These are phyloP conservation scores for Lipophrys pholis DNA, from an alignment of 2,113 vertebrate genomes.

Conservation along the genomic window DNA sequence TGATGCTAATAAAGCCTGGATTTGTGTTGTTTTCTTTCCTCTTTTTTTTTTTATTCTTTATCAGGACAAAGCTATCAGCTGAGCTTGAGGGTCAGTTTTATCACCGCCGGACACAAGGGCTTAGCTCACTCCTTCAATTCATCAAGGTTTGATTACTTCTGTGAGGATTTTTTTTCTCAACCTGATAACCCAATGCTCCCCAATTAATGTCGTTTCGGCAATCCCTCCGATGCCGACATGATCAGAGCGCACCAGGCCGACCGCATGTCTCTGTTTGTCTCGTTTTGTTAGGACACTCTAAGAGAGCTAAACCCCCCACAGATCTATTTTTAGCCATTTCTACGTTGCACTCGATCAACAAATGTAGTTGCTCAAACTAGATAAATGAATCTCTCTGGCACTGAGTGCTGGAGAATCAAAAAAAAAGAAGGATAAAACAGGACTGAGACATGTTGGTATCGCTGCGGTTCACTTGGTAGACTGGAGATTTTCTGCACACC, in stretches of 20 bases:
- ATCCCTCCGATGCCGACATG: conserved; percentile 68
- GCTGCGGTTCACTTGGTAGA: no score
- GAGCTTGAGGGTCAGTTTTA: conserved; percentile 74
- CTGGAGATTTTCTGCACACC: no score
- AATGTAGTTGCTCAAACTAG: conserved; percentile 64
- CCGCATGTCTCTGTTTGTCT: conserved; percentile 45
- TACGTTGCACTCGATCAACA: conserved; percentile 56
- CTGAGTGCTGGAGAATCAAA: conserved; percentile 39
- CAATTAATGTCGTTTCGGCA: conserved; percentile 78
- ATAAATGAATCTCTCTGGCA: conserved; percentile 61
- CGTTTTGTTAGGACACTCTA: conserved; percentile 58
- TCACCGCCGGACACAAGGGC: conserved; percentile 71
- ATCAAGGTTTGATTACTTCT: conserved; percentile 85
- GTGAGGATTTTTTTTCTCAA: conserved; percentile 73
- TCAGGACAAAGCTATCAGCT: conserved; percentile 69
- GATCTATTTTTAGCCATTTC: conserved; percentile 54
- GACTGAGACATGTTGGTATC: no score
- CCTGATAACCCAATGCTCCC: conserved; percentile 79
- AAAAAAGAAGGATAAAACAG: conserved; percentile 2
- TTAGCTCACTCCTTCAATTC: conserved; percentile 81
- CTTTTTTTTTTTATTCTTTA: conserved; percentile 66
- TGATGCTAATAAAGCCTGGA: conserved; percentile 73
- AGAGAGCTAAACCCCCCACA: conserved; percentile 70
- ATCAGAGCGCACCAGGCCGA: conserved; percentile 64
- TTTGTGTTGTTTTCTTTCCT: conserved; percentile 68